Evolutionary conservation across 37 sponge, comb jelly and placozoan species (phyloP), one percentile per base, ranked within the genome.

Genomic region (Theonella swinhoei): DNA sequence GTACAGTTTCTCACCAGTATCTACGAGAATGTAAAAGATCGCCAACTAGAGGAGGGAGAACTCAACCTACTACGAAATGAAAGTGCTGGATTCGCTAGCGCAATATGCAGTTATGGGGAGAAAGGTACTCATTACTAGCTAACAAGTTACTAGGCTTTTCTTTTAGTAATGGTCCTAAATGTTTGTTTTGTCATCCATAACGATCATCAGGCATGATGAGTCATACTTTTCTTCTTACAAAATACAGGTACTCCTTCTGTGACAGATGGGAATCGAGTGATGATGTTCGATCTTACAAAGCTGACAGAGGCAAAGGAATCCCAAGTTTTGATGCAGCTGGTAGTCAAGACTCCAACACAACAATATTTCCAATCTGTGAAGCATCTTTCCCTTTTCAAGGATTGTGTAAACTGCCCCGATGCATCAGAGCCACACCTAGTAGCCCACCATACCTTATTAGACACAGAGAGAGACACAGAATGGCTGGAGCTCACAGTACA

Each of bases 21-120:
- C 54, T 47, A 47, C 54, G 54, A 47, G 54, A 47, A 7, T 17
- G 54, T 47, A 7, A 47, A 61, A 34, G 39, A 40, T 0, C 65
- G 84, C 35, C 62, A 71, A 4, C 76, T 60, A 0, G 35, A 23
- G 8, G 32, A 75, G 4, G 84, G 76, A 42, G 84, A 83, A 33
- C 39, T 83, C 30, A 83, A 83, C 26, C 75, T 83, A 2, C 47
- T 83, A 39, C 64, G 64, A 14, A 32, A 43, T 33, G 76, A 65
- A 25, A 83, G 37, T 42, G 36, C 24, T 0, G 76, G 84, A 2
- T 83, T 83, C 39, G 84, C 84, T 24, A 83, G 66, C 68, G 54
- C 58, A 23, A 42, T 83, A 17, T 42, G 68, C n/a, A 74, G 84
- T 54, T 75, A 75, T 33, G 39, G 65, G 3, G 77, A 47, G 54